Percentiles rank a stretch among this genome's conserved stretches.
phyloP scores from a whole-genome alignment of 2,888 invertebrate species.

The Epinotia demarniana region DNA sequence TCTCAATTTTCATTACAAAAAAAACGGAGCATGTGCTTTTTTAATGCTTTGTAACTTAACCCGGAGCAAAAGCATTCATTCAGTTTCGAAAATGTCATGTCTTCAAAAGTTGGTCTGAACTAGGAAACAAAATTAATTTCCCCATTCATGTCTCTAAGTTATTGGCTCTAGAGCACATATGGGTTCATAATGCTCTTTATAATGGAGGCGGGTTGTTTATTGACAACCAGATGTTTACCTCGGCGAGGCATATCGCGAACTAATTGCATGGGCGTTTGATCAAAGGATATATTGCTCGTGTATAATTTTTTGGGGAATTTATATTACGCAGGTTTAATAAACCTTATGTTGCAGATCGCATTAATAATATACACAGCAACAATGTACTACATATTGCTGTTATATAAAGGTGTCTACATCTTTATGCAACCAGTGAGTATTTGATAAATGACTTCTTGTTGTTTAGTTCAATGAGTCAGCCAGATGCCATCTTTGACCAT shows the following conservation, averaged over 20 bases:
- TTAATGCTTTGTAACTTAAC: too few relatives aligned
- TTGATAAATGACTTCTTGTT: neutral
- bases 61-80: too few relatives aligned
- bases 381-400: slow-evolving; percentile 9
- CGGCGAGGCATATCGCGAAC: neutral
- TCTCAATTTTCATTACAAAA: too few relatives aligned
- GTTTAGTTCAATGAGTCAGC: too few relatives aligned
- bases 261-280: neutral
- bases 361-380: slow-evolving; percentile 1
- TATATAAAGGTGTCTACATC: neutral
- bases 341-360: neutral
- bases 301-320: neutral
- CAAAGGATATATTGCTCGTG: too few relatives aligned
- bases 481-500: too few relatives aligned
- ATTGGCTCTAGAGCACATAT: neutral
- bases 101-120: too few relatives aligned
- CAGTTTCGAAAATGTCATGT: too few relatives aligned
- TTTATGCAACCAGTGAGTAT: slow-evolving; percentile 2
- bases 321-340: too few relatives aligned
- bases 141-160: neutral
- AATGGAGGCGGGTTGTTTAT: neutral
- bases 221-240: neutral
- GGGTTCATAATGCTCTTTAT: neutral
- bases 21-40: too few relatives aligned
- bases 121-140: too few relatives aligned